Base-by-base conservation (phyloP, 2,888 invertebrate genomes). In the Ophion slaviceki region DNA sequence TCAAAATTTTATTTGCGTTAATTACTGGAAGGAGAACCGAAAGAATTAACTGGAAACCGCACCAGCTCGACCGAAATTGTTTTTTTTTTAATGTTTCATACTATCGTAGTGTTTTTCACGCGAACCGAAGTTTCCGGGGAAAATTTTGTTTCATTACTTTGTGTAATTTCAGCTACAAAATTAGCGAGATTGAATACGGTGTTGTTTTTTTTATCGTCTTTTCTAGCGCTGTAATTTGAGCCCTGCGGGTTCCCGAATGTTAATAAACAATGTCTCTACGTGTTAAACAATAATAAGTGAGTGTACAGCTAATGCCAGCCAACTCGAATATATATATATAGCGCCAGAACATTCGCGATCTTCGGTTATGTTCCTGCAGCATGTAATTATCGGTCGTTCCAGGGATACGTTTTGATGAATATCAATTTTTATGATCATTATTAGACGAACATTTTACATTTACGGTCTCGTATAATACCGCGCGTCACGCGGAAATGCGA, bases 211-310 rank as follows among this genome's bases (percentile, higher is more conserved):
- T 14, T 17, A 53, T 17, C 53, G 53, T 53, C 14, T 53, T 53
- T 17, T 53, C 53, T 17, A 53, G 53, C 53, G 53, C 5, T 53
- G 53, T 53, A 53, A 53, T 53, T 53, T 53, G 53, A 3, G 14
- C 17, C 53, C 53, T 53, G 53, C 3, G 53, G 53, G 53, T 53
- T 53, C 17, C 53, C 53, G 53, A 53, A 53, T 53, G 53, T 53
- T 53, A 53, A 53, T 53, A 53, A 53, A 53, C 53, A 53, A 53
- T 53, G 53, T 53, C 53, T 53, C 17, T 53, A 53, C 14, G 53
- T 53, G 53, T 53, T 53, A 53, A 62, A 62, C 28, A 62, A 62
- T 62, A 62, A 62, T 62, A 62, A 62, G 4, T 62, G 17, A 53
- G 53, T 53, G 5, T 53, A 14, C 14, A 4, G 53, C 17, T 53